These are phyloP conservation scores for Frieseomelitta varia DNA, from an alignment of 1,140 invertebrate species.

Conservation along the genomic window DNA sequence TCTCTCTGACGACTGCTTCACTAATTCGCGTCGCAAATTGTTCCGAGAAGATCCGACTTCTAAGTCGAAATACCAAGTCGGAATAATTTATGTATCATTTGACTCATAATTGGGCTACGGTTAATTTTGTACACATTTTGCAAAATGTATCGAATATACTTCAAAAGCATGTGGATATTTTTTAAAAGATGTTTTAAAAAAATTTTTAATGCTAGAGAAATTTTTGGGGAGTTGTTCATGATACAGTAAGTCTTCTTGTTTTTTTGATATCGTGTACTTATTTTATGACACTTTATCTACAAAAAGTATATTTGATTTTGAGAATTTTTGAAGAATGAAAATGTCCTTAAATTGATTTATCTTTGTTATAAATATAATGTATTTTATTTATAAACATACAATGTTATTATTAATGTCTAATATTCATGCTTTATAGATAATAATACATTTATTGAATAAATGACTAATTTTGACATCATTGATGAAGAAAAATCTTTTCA, in stretches of 20 bases:
- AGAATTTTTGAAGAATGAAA: background rate
- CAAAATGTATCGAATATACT: background rate
- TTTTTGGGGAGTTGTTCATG: background rate
- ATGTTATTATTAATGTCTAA: no score
- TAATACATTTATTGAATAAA: no score
- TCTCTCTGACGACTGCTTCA: background rate
- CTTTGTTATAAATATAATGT: background rate
- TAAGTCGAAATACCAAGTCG: background rate
- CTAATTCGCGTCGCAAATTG: conserved; percentile 23
- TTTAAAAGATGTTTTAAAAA: background rate
- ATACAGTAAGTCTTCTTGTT: no score
- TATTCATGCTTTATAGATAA: no score
- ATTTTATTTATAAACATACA: no score
- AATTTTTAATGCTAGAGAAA: background rate
- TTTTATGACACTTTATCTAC: background rate
- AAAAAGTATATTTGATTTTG: background rate
- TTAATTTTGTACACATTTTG: conserved; percentile 7
- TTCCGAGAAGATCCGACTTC: conserved; percentile 2
- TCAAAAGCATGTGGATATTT: background rate
- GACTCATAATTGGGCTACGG: background rate
- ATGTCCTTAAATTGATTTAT: background rate
- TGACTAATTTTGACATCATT: no score
- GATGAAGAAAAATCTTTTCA: no score
- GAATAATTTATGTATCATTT: conserved; percentile 14
- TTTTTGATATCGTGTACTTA: no score